A percentile compares a stretch with the other conserved stretches of the same genome.
These are phyloP conservation scores for Arctia plantaginis DNA, from an alignment of 2,888 invertebrate species.

Conservation along the genomic window DNA sequence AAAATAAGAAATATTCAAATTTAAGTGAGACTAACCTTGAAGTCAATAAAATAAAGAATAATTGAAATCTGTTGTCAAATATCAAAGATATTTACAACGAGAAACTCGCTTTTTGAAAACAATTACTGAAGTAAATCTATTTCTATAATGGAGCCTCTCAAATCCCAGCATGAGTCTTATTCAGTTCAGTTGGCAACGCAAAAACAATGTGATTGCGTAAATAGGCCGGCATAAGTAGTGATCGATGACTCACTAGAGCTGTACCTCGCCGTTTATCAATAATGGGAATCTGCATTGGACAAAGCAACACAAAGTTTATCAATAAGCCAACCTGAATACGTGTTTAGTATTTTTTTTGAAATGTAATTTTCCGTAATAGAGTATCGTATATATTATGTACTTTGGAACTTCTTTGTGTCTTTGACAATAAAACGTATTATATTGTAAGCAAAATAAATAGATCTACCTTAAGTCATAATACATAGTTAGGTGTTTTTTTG, in stretches of 20 bases:
- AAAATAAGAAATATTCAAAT: too few relatives aligned
- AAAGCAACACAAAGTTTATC: slow-evolving; percentile 10
- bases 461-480: too few relatives aligned
- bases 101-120: not conserved
- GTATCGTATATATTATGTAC: not conserved
- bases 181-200: slow-evolving; percentile 34
- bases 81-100: too few relatives aligned
- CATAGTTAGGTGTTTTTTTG: too few relatives aligned
- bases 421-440: slow-evolving; percentile 1
- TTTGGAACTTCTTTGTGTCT: not conserved
- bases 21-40: not conserved
- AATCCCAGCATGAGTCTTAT: slow-evolving; percentile 21
- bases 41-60: not conserved
- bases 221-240: slow-evolving; percentile 46
- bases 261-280: slow-evolving; percentile 31
- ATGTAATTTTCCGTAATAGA: not conserved
- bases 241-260: slow-evolving; percentile 49
- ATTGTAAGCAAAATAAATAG: not conserved
- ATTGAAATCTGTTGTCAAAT: too few relatives aligned
- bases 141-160: slow-evolving; percentile 12
- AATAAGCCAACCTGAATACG: slow-evolving; percentile 8
- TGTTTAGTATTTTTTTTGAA: not conserved
- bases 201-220: slow-evolving; percentile 54
- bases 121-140: slow-evolving; percentile 12
- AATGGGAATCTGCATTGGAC: slow-evolving; percentile 19